Percentiles rank a stretch among this genome's conserved stretches.
phyloP scores from a whole-genome alignment of 2,888 invertebrate genomes.

The Alcis repandata region DNA sequence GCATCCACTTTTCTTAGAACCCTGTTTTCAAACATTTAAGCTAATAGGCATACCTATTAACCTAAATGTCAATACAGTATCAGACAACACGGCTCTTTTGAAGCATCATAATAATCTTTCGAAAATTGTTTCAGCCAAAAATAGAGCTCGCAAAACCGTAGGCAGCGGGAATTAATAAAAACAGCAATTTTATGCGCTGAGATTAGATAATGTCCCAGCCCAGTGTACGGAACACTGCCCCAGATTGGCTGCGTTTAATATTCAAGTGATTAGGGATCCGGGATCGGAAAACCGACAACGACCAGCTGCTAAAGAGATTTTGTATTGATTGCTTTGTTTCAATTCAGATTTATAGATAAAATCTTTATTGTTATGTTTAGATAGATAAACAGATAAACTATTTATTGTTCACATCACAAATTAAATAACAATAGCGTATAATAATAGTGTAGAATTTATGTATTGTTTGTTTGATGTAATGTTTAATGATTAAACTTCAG shows the following conservation, averaged over 20 bases:
- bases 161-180: slow-evolving; percentile 28
- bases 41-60: too few species aligned
- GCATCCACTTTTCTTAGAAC: too few species aligned
- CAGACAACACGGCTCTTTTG: not conserved
- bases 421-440: too few species aligned
- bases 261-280: slow-evolving; percentile 15
- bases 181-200: slow-evolving; percentile 30
- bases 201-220: slow-evolving; percentile 41
- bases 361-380: too few species aligned
- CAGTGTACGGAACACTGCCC: slow-evolving; percentile 40
- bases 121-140: slow-evolving; percentile 18
- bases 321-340: not conserved
- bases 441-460: too few species aligned
- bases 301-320: not conserved
- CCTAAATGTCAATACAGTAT: not conserved
- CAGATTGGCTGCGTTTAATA: slow-evolving; percentile 34
- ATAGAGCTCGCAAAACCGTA: slow-evolving; percentile 14
- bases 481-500: not conserved
- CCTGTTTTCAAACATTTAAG: too few species aligned
- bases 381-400: too few species aligned
- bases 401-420: too few species aligned
- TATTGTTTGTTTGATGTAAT: too few species aligned
- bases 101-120: slow-evolving; percentile 5
- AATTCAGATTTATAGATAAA: too few species aligned
- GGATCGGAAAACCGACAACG: not conserved